These are phyloP conservation scores for Anabacerthia variegaticeps DNA, from an alignment of 2,797 vertebrate species.

Conservation along the genomic window DNA sequence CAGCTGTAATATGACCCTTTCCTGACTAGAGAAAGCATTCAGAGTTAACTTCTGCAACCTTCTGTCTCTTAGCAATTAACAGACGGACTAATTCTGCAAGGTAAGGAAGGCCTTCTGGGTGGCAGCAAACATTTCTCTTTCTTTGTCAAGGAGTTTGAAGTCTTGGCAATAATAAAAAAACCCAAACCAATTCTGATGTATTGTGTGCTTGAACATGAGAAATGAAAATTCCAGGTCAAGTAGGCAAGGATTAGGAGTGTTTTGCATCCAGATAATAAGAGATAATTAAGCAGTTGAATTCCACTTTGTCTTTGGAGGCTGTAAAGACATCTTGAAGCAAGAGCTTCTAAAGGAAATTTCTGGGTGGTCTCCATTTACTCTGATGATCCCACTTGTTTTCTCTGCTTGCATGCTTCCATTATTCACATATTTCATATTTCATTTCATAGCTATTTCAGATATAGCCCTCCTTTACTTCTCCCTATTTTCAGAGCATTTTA, in stretches of 20 bases:
- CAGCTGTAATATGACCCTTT: slow-evolving; percentile 10
- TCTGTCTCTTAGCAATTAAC: slow-evolving; percentile 13
- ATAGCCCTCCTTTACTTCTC: background rate
- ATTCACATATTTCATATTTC: background rate
- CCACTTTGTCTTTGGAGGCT: background rate
- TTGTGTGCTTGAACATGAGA: background rate
- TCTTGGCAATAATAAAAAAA: background rate
- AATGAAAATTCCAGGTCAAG: background rate
- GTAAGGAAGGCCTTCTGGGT: background rate
- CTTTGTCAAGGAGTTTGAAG: background rate
- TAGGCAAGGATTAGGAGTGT: background rate
- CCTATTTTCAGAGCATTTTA: background rate
- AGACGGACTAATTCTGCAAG: background rate
- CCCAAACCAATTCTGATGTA: background rate
- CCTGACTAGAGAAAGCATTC: background rate
- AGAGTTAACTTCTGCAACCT: slow-evolving; percentile 47
- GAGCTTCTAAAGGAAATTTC: background rate
- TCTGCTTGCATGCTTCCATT: background rate
- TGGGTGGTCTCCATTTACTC: background rate
- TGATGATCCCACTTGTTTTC: background rate
- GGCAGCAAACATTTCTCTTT: background rate
- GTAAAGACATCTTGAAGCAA: background rate
- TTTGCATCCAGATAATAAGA: background rate
- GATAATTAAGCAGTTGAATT: background rate
- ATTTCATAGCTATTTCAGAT: background rate